Conservation (phyloP, 2,113 vertebrate genomes). For the Oxyura jamaicensis region DNA sequence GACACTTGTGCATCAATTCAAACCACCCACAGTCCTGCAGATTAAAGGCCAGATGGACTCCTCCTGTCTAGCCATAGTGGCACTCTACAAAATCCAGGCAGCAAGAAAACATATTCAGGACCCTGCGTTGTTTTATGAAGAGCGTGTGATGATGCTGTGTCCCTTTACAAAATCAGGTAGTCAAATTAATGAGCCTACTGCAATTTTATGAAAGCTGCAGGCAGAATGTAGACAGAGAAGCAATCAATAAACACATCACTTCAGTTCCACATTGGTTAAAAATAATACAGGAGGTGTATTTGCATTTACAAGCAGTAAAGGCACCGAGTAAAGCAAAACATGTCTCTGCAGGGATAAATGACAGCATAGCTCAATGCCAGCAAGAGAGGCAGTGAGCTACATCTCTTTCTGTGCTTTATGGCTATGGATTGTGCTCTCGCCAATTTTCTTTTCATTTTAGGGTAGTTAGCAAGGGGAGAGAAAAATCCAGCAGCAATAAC, state of each 20-base stretch:
- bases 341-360: background rate
- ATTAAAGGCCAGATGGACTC: background rate
- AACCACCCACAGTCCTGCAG: background rate
- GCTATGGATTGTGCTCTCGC: background rate
- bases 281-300: background rate
- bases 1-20: background rate
- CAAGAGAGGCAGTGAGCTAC: background rate
- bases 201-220: background rate
- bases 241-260: fast-evolving
- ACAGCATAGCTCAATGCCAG: background rate
- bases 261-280: background rate
- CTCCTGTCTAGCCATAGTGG: background rate
- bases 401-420: background rate
- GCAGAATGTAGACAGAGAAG: background rate
- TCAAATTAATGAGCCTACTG: background rate
- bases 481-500: slow-evolving; percentile 5
- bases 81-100: background rate
- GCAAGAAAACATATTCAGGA: background rate
- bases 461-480: background rate
- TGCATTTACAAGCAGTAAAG: background rate
- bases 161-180: background rate
- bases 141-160: fast-evolving
- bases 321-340: background rate
- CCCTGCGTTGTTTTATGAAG: background rate
- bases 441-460: background rate